These are phyloP conservation scores for Drosophila virilis DNA, from an alignment of 1,140 invertebrate genomes.

Conservation along the genomic window DNA sequence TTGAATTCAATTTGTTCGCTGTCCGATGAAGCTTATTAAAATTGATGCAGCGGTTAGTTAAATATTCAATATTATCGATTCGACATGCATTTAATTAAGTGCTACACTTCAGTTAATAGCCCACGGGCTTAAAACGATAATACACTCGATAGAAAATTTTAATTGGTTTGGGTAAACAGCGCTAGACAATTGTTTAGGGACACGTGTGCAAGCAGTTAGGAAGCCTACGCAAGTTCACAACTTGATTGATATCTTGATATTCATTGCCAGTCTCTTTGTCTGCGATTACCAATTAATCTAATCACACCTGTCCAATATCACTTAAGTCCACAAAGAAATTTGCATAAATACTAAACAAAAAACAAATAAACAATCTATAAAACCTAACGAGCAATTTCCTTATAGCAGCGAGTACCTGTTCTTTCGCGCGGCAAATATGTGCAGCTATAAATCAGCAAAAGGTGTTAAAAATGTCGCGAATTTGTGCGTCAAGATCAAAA, in stretches of 20 bases:
- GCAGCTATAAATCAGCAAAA: constrained; percentile 42
- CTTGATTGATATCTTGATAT: no score
- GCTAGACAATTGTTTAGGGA: neutral
- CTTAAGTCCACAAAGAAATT: neutral
- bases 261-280: no score
- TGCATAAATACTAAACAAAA: constrained; percentile 9
- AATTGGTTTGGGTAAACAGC: neutral
- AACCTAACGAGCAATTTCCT: constrained; percentile 37
- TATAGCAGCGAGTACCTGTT: constrained; percentile 30
- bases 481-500: constrained; percentile 57
- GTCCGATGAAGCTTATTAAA: constrained; percentile 5
- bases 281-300: neutral
- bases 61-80: constrained; percentile 11
- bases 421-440: neutral
- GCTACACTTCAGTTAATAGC: constrained; percentile 4
- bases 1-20: constrained; percentile 45
- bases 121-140: neutral
- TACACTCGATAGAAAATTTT: neutral
- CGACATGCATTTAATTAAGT: constrained; percentile 20
- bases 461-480: constrained; percentile 40
- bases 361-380: neutral
- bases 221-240: no score
- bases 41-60: constrained; percentile 19
- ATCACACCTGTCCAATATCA: constrained; percentile 2
- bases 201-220: no score